Conservation (phyloP, 2,888 invertebrate species). For the Neoitamus cyanurus region DNA sequence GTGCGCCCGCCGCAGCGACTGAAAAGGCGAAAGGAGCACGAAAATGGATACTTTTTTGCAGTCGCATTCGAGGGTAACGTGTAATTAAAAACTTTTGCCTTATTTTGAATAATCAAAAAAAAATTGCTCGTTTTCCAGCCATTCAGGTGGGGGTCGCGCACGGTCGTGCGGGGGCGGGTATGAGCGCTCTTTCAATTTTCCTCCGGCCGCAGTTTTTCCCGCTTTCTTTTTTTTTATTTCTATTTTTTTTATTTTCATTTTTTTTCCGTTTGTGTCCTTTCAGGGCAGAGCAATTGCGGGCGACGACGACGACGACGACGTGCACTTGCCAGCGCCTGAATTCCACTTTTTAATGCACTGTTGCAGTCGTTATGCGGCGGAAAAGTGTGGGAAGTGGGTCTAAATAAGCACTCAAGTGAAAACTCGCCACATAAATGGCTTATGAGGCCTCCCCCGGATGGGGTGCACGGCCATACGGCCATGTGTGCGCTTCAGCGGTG, state of each 20-base stretch:
- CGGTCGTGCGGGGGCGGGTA: conserved; percentile 12
- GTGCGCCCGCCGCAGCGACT: not conserved
- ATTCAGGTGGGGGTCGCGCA: conserved; percentile 35
- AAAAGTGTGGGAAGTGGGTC: conserved; percentile 41
- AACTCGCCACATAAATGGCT: conserved; percentile 48
- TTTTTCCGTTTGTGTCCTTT: not conserved
- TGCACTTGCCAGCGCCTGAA: conserved; percentile 41
- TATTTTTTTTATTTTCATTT: not conserved
- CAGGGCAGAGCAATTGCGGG: conserved; percentile 34
- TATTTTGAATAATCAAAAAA: conserved; percentile 44
- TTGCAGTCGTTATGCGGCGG: conserved; percentile 42
- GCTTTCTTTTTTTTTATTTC: not conserved
- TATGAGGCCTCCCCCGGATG: conserved; percentile 35
- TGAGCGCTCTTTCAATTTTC: conserved; percentile 38
- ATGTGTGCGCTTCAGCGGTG: not conserved
- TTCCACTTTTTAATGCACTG: conserved; percentile 48
- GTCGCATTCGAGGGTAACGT: conserved; percentile 48
- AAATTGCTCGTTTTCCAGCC: conserved; percentile 39
- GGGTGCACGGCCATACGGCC: not conserved
- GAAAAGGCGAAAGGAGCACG: conserved; percentile 29
- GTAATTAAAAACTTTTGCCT: conserved; percentile 53
- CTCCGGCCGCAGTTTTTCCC: conserved; percentile 3
- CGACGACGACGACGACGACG: not conserved
- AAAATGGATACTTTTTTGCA: conserved; percentile 49
- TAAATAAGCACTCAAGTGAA: conserved; percentile 47